These are phyloP conservation scores for Boulengeromyrus knoepffleri DNA, from an alignment of 2,113 vertebrate species.

Conservation along the genomic window DNA sequence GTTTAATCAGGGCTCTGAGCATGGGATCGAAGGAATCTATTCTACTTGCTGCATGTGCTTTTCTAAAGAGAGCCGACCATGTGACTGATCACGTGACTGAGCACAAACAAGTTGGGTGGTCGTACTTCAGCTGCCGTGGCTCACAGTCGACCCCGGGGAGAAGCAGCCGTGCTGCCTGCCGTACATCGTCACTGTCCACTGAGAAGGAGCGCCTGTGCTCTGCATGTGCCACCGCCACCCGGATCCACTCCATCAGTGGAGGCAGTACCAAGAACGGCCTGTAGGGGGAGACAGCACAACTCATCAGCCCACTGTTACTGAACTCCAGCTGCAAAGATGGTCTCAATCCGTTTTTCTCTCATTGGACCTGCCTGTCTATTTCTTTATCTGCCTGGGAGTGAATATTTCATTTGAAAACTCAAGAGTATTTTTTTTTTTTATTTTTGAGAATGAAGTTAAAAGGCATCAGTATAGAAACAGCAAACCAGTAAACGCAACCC, in stretches of 20 bases:
- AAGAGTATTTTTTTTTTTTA: not conserved
- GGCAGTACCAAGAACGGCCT: constrained; percentile 95
- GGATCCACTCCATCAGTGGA: constrained; percentile 96
- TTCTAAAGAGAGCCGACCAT: not conserved
- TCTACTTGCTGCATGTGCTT: not conserved
- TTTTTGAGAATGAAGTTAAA: not conserved
- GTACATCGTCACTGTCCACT: constrained; percentile 95
- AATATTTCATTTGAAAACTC: not conserved
- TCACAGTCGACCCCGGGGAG: constrained; percentile 96
- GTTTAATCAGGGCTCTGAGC: not conserved
- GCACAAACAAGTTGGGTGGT: not conserved
- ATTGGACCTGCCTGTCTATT: not conserved
- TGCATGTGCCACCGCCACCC: constrained; percentile 84
- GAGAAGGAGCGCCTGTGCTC: constrained; percentile 93
- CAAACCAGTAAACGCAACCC: not conserved
- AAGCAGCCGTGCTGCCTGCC: constrained; percentile 88
- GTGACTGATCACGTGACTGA: not conserved
- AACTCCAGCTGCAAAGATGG: not conserved
- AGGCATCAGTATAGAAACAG: not conserved
- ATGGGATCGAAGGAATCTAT: not conserved
- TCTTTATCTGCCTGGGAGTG: not conserved
- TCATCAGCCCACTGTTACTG: not conserved
- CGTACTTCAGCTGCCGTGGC: constrained; percentile 92
- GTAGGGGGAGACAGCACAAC: constrained; percentile 50
- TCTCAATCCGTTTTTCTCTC: not conserved